Conservation (phyloP, 92 coral and sea anemone species). For the Palythoa grandis region DNA sequence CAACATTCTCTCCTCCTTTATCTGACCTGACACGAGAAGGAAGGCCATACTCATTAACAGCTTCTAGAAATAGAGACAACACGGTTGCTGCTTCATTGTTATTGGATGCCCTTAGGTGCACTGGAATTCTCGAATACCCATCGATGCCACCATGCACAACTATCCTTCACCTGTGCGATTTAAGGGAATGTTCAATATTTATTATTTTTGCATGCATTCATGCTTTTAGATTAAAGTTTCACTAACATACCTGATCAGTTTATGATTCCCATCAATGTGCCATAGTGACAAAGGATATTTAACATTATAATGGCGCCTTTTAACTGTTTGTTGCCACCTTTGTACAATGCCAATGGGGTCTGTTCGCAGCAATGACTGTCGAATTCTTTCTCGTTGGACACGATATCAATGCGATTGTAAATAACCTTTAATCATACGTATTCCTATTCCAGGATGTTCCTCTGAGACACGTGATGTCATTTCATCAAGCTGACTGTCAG, state of each 20-base stretch:
- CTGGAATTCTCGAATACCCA: slow-evolving; percentile 33
- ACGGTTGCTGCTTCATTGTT: slow-evolving; percentile 49
- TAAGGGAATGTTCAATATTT: too few species aligned
- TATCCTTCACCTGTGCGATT: not conserved
- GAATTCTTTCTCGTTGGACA: slow-evolving; percentile 59
- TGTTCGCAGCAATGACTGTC: slow-evolving; percentile 60
- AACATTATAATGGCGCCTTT: slow-evolving; percentile 51
- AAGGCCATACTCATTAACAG: slow-evolving; percentile 43
- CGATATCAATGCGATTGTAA: slow-evolving; percentile 47
- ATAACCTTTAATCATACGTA: slow-evolving; percentile 56
- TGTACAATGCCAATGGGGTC: slow-evolving; percentile 66
- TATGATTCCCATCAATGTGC: slow-evolving; percentile 54
- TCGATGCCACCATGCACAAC: not conserved
- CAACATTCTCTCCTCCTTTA: not conserved
- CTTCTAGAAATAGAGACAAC: slow-evolving; percentile 44
- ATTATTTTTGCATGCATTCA: too few species aligned
- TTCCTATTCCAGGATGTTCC: slow-evolving; percentile 58
- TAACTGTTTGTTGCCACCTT: slow-evolving; percentile 53
- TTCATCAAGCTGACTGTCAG: slow-evolving; percentile 51
- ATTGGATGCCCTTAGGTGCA: slow-evolving; percentile 46
- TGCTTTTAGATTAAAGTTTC: too few species aligned
- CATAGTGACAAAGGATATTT: slow-evolving; percentile 63
- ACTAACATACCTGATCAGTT: slow-evolving; percentile 38
- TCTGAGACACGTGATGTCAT: slow-evolving; percentile 14
- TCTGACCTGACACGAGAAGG: slow-evolving; percentile 55